Evolutionary conservation across 2,797 vertebrate species (phyloP), one percentile per base, ranked within the genome.

Genomic region (Crocidura indochinensis): DNA sequence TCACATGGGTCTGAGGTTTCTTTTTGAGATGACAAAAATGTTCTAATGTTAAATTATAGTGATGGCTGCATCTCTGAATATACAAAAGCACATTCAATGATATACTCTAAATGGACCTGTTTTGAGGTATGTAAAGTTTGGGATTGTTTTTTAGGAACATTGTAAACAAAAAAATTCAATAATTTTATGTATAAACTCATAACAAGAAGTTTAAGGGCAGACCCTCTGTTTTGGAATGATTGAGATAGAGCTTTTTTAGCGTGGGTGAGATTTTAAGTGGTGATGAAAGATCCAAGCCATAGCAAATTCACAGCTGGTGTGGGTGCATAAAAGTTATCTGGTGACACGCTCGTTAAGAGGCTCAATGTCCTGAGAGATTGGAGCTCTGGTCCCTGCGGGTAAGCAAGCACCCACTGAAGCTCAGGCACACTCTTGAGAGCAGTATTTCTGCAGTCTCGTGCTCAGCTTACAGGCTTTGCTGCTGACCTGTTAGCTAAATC

Each of bases 401-500:
- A 64, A 71, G 72, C 38, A 64, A 71, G 72, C 38, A 10, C 46
- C 47, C 53, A 5, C 75, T 74, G 49, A 5, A 3, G 49, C 49
- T 71, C 75, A 47, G 27, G 72, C 51, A 26, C 86, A 73, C 14
- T 10, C 71, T 85, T 12, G 6, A 24, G 62, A 62, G 81, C 0
- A 0, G 78, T 64, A 75, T 81, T 84, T 82, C 49, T 73, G 29
- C 24, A 20, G 51, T 27, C 24, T 53, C 1, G 1, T 69, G 79
- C 82, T 38, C 27, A 92, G 84, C 88, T 81, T 75, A 49, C 74
- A 44, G 67, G 62, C 53, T 84, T 67, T 12, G 74, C 76, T 27
- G 85, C 27, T 78, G 92, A 86, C 88, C 49, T 0, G 0, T 74
- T 78, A 74, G 80, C 76, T 92, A 88, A 94, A 82, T 91, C 91